phyloP scores from a whole-genome alignment of 2,113 vertebrate species.

The Toxostoma redivivum region DNA sequence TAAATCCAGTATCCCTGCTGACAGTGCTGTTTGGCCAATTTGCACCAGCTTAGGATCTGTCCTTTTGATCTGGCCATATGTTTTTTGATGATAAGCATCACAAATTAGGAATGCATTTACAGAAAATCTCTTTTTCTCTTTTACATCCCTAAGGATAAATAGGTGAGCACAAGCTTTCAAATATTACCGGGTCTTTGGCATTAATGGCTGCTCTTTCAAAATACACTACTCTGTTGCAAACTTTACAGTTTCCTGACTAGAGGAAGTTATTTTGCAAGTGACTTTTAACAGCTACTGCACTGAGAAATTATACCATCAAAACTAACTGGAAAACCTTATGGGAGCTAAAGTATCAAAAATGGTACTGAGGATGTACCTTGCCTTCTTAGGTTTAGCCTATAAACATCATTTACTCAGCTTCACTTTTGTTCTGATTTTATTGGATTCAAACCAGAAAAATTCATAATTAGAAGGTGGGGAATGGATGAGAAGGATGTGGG shows the following conservation, averaged over 20 bases:
- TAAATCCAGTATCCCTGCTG: not conserved
- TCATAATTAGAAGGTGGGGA: not conserved
- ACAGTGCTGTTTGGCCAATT: not conserved
- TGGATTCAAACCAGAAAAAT: not conserved
- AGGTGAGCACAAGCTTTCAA: not conserved
- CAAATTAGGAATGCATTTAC: conserved; percentile 24
- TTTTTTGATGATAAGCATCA: conserved; percentile 2
- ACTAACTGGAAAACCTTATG: not conserved
- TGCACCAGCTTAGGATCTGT: not conserved
- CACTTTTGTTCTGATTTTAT: not conserved
- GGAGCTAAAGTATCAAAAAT: not conserved
- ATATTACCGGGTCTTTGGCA: not conserved
- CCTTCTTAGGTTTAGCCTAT: not conserved
- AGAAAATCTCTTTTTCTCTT: not conserved
- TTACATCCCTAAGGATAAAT: not conserved
- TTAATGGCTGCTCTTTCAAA: not conserved
- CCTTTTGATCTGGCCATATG: not conserved
- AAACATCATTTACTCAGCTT: not conserved
- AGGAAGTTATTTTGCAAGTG: not conserved
- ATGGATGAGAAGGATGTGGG: fast-evolving
- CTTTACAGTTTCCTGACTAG: not conserved
- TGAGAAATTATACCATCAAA: not conserved
- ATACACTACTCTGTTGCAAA: not conserved
- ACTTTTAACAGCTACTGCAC: not conserved
- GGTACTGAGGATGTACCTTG: not conserved